Percentiles rank a stretch among this genome's conserved stretches.
Evolutionary conservation across 2,888 invertebrate species (phyloP).

Genomic region (Polydrusus pterygomalis): DNA sequence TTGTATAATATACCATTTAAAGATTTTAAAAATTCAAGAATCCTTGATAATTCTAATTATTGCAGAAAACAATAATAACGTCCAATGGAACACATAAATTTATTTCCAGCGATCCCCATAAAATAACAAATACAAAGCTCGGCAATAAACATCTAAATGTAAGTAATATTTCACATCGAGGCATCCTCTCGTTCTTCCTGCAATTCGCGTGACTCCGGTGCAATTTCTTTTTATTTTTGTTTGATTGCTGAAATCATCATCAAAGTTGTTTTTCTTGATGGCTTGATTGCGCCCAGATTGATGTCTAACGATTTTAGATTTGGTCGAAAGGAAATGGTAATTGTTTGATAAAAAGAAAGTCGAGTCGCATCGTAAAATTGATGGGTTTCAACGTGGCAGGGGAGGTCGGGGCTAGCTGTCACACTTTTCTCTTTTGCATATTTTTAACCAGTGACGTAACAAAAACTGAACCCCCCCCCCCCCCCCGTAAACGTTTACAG

Average conservation of each 20-base stretch:
- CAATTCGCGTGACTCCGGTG: slow-evolving; percentile 41
- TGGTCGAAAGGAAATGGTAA: slow-evolving; percentile 23
- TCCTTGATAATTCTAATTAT: slow-evolving; percentile 14
- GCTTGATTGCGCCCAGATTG: slow-evolving; percentile 46
- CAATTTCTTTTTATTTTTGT: slow-evolving; percentile 37
- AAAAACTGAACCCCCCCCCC: too few species aligned
- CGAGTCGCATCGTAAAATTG: neutral
- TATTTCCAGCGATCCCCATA: slow-evolving; percentile 9
- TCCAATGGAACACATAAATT: slow-evolving; percentile 15
- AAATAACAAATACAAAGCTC: slow-evolving; percentile 40
- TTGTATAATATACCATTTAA: too few species aligned
- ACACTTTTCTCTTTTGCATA: too few species aligned
- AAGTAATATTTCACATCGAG: slow-evolving; percentile 44
- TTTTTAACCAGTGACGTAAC: too few species aligned
- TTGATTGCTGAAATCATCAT: slow-evolving; percentile 44
- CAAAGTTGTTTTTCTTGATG: slow-evolving; percentile 28
- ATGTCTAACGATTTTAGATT: slow-evolving; percentile 38
- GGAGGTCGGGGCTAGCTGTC: too few species aligned
- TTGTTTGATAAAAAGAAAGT: slow-evolving; percentile 27
- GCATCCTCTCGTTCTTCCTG: slow-evolving; percentile 44
- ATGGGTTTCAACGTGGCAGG: neutral
- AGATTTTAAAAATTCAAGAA: too few species aligned
- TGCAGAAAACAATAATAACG: slow-evolving; percentile 5
- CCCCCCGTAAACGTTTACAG: too few species aligned
- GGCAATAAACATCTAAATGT: slow-evolving; percentile 38